Base-by-base conservation (phyloP, 37 sponge, comb jelly and placozoan genomes). In the Ephydatia muelleri region DNA sequence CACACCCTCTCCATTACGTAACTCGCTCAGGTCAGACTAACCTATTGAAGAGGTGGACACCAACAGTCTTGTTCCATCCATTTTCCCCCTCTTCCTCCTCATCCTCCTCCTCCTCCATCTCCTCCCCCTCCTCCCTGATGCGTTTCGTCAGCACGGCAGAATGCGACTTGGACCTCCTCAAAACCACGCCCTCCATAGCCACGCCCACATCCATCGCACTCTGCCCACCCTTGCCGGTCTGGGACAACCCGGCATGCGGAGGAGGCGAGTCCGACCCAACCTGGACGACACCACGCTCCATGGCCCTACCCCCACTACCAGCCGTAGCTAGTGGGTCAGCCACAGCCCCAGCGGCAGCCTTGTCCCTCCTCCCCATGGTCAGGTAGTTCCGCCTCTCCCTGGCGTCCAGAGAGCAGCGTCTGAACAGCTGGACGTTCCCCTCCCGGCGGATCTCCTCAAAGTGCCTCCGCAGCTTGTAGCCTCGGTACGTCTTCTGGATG, bases 401-500 rank as follows among this genome's bases (percentile, higher is more conserved):
- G 69, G 9, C 11, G 5, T 68, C 69, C 29, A 68, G 8, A 68
- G 69, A 68, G 11, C 69, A 3, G 4, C 4, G 11, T 5, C 69
- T 68, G 26, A 9, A 29, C 69, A n/a, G 26, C 11, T 68, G 69
- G 9, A n/a, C 5, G 5, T 5, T 29, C 47, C 73, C 49, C 29
- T 65, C 37, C 31, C 79, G 39, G 27, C 84, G 73, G 49, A 88
- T 67, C 75, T 79, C 79, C 0, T 75, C 36, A 48, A 83, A 94
- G 16, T 69, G 66, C 5, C 49, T 47, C 37, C 47, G 6, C 47
- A 94, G 48, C 39, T 87, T 79, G 34, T 78, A 73, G 30, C 68
- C 34, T 25, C 88, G 71, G 69, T 85, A 94, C 29, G 81, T 74
- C 21, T 70, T 68, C 80, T 94, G 91, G 28, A 94, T 90, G 30